Conservation (phyloP, 2,888 invertebrate species). For the Digitonthophagus gazella region DNA sequence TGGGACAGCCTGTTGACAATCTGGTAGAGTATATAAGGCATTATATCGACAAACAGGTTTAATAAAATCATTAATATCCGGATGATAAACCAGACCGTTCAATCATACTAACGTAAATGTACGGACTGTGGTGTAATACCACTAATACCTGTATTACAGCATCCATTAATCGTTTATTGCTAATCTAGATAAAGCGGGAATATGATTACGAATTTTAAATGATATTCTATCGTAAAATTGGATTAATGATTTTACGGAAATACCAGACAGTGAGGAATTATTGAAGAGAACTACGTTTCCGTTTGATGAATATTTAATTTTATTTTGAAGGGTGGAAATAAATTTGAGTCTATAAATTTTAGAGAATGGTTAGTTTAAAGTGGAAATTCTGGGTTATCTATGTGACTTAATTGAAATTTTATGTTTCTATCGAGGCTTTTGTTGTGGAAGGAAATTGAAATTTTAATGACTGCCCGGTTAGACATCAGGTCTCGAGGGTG, state of each 20-base stretch:
- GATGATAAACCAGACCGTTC: neutral
- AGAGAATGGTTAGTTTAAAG: neutral
- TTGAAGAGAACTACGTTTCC: too few relatives aligned
- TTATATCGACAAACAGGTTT: neutral
- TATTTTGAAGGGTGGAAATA: neutral
- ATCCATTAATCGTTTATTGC: neutral
- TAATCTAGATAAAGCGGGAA: neutral
- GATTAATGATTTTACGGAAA: neutral
- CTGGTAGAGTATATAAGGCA: neutral
- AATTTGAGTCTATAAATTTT: neutral
- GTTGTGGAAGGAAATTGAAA: neutral
- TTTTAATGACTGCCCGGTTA: neutral
- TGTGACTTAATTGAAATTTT: neutral
- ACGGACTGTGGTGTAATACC: neutral
- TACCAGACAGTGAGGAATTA: too few relatives aligned
- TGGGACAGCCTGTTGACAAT: neutral
- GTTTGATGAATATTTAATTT: too few relatives aligned
- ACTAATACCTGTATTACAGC: neutral
- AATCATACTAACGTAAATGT: neutral
- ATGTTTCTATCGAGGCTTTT: neutral
- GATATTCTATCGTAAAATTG: neutral
- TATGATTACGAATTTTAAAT: neutral
- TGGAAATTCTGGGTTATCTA: neutral
- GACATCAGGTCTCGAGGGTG: neutral
- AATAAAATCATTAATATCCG: neutral